Evolutionary conservation across 1,140 invertebrate species (phyloP), one percentile per base, ranked within the genome.

Genomic region (Pseudomyrmex flavicornis): DNA sequence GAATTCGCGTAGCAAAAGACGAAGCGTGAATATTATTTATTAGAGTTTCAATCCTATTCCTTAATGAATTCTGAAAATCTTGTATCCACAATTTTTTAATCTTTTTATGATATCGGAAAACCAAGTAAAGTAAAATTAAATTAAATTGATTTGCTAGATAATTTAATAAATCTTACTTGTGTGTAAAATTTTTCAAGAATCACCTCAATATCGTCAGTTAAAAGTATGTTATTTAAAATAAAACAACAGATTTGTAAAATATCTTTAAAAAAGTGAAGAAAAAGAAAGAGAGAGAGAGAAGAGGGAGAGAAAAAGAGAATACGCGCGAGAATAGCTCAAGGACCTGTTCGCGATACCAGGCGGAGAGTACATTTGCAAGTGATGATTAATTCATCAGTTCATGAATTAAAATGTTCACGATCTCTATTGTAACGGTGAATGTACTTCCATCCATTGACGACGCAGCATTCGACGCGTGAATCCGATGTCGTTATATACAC

Each of bases 321-420:
- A 85, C 77, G 58, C 17, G 77, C 83, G 52, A 88, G 86, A 88
- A 83, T 76, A 74, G 86, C 77, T 88, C 62, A 88, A 88, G 76
- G 83, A 72, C 72, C 62, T 88, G 88, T 80, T 88, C 86, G 87
- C 68, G 73, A 82, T 88, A 74, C 77, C 83, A 88, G 76, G 77
- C 87, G 5, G 5, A 63, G 61, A 74, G 76, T 68, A 82, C 82
- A 85, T 89, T 89, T 88, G 82, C 82, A 88, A 89, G 82, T 76
- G 75, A 89, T 89, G 88, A 88, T 84, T 89, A 89, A 89, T 89
- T 89, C 88, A 89, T 89, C 75, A 87, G 70, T 86, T 89, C 88
- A 88, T 89, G 88, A 89, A 89, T 89, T 89, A 89, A 89, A 88
- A 89, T 86, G 79, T 89, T 89, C 88, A 89, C 88, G 88, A 89